A percentile compares a stretch with the other conserved stretches of the same genome.
These are phyloP conservation scores for Ruditapes philippinarum DNA, from an alignment of 1,140 invertebrate genomes.

Conservation along the genomic window DNA sequence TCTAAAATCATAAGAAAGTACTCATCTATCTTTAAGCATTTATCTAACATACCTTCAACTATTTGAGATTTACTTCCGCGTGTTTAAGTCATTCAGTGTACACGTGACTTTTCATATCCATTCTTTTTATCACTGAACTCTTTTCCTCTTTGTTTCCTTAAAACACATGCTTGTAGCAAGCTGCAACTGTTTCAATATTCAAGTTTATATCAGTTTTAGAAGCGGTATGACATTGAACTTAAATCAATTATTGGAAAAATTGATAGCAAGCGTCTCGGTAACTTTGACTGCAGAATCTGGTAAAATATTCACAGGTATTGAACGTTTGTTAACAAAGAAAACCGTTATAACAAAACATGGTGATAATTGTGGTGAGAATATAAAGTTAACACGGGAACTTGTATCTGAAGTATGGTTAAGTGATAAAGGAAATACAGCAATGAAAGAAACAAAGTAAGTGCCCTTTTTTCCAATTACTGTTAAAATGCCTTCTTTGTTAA, in stretches of 20 bases:
- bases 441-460: not conserved
- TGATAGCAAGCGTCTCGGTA: not conserved
- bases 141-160: too few species aligned
- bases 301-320: not conserved
- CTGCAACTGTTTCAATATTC: too few species aligned
- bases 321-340: not conserved
- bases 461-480: not conserved
- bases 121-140: too few species aligned
- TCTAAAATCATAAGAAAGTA: too few species aligned
- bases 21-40: too few species aligned
- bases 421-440: not conserved
- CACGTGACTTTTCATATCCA: too few species aligned
- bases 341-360: not conserved
- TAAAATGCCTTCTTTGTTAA: too few species aligned
- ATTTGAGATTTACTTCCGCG: not conserved
- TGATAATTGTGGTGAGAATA: not conserved
- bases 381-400: not conserved
- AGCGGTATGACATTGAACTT: not conserved
- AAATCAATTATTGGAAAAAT: slow-evolving; percentile 9
- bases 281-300: not conserved
- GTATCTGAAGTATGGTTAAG: not conserved
- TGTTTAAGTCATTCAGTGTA: not conserved
- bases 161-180: too few species aligned
- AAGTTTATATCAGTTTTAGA: too few species aligned
- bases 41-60: not conserved